phyloP scores from a whole-genome alignment of 2,797 vertebrate species.

The Oreochromis grahami region DNA sequence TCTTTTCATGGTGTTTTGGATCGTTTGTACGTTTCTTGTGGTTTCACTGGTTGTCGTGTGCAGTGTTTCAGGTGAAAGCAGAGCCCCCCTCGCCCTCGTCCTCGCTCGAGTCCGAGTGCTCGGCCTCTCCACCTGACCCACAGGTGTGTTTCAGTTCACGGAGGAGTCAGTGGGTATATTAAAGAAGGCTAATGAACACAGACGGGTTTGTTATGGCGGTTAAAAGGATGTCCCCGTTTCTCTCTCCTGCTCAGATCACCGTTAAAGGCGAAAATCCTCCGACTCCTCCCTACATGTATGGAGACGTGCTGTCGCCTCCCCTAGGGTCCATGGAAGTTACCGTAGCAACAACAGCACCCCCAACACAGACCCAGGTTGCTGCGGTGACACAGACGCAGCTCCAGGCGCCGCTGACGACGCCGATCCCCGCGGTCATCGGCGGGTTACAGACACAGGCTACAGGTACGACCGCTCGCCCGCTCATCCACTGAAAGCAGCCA shows the following conservation, averaged over 20 bases:
- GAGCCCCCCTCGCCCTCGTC: slow-evolving; percentile 85
- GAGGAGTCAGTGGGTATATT: rapidly evolving
- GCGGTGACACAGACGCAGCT: slow-evolving; percentile 18
- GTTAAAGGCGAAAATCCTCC: slow-evolving; percentile 82
- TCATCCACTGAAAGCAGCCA: background rate
- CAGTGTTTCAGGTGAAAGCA: slow-evolving; percentile 87
- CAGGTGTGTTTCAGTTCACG: slow-evolving; percentile 50
- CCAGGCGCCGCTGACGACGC: background rate
- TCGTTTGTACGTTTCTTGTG: background rate
- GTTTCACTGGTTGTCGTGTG: background rate
- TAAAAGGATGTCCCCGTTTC: rapidly evolving
- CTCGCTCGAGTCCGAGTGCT: slow-evolving; percentile 71
- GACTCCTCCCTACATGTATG: slow-evolving; percentile 82
- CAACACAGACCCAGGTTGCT: background rate
- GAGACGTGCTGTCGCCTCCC: slow-evolving; percentile 76
- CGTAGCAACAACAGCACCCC: slow-evolving; percentile 46
- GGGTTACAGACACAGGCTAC: slow-evolving; percentile 45
- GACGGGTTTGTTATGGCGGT: rapidly evolving
- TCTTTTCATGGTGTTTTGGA: rapidly evolving
- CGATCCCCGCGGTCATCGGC: background rate
- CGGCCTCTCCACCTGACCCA: slow-evolving; percentile 62
- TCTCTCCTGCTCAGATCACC: slow-evolving; percentile 25
- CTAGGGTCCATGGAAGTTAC: slow-evolving; percentile 78
- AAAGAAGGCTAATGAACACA: rapidly evolving
- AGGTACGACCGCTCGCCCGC: slow-evolving; percentile 22